Evolutionary conservation across 2,888 invertebrate species (phyloP), one percentile per base, ranked within the genome.

Genomic region (Sipha maydis): DNA sequence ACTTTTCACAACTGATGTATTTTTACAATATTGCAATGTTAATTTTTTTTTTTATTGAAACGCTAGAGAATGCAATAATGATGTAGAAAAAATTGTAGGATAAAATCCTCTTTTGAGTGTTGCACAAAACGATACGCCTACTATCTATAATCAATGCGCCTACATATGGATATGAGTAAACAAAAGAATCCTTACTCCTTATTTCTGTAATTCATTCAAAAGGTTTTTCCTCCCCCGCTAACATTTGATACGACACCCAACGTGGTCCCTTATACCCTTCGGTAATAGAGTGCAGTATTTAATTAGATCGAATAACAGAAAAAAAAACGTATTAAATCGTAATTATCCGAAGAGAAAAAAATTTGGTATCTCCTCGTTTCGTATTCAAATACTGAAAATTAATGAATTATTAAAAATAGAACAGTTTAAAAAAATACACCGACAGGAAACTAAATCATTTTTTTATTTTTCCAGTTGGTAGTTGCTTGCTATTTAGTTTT

Each of bases 121-220:
- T 82, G 28, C 25, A 61, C 7, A 61, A 14, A 48, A 69, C 82
- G 82, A 11, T 80, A 41, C 38, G 19, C 28, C 41, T 41, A 28
- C 41, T n/a, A n/a, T n/a, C n/a, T n/a, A n/a, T n/a, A n/a, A n/a
- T n/a, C 82, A 69, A 11, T 80, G 28, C 38, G 19, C 28, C 41
- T 41, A 28, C 41, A n/a, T 2, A 7, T 11, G 11, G 28, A 79
- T 56, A 41, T 48, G 67, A 11, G 82, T n/a, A 73, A 83, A 83
- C 83, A 73, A 73, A 83, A 54, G 25, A 14, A 14, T 34, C 34
- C 34, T 28, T 71, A 48, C 82, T 48, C 31, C 21, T 14, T 31
- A 31, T 73, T 83, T 71, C 54, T 9, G 54, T 83, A 73, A 73
- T 83, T 73, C 73, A 19, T 54, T 73, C 73, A 54, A 54, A 83